Percentiles rank a stretch among this genome's conserved stretches.
phyloP scores from a whole-genome alignment of 1,140 invertebrate genomes.

The Tachypleus tridentatus region DNA sequence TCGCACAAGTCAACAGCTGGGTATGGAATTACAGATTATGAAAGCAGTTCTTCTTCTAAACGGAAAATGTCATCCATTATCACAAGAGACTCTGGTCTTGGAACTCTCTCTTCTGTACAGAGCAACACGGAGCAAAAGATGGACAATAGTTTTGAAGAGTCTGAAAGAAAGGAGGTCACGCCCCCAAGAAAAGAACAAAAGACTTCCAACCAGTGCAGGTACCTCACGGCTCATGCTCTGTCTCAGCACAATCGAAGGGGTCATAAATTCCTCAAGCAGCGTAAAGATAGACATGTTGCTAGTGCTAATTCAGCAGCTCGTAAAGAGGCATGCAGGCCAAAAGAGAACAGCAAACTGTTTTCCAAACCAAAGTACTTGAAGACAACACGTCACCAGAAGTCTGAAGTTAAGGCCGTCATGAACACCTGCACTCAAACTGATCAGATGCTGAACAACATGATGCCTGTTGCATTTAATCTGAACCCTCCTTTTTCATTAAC shows the following conservation, averaged over 20 bases:
- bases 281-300: conserved; percentile 3
- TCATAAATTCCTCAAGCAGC: conserved; percentile 15
- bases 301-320: neutral
- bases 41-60: too few relatives aligned
- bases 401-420: too few relatives aligned
- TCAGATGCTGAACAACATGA: too few relatives aligned
- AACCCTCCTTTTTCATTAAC: neutral
- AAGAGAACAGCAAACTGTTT: neutral
- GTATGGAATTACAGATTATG: too few relatives aligned
- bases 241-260: conserved; percentile 13
- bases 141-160: too few relatives aligned
- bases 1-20: too few relatives aligned
- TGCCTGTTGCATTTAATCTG: neutral
- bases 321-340: conserved; percentile 4
- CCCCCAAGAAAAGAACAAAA: too few relatives aligned
- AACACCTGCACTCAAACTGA: too few relatives aligned
- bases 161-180: too few relatives aligned
- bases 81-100: conserved; percentile 23
- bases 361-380: too few relatives aligned
- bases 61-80: too few relatives aligned
- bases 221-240: conserved; percentile 14
- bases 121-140: conserved; percentile 20
- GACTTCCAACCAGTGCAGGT: neutral
- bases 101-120: conserved; percentile 15
- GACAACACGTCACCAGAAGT: too few relatives aligned